Base-by-base conservation (phyloP, 2,797 vertebrate genomes). In the Siniperca obscura region DNA sequence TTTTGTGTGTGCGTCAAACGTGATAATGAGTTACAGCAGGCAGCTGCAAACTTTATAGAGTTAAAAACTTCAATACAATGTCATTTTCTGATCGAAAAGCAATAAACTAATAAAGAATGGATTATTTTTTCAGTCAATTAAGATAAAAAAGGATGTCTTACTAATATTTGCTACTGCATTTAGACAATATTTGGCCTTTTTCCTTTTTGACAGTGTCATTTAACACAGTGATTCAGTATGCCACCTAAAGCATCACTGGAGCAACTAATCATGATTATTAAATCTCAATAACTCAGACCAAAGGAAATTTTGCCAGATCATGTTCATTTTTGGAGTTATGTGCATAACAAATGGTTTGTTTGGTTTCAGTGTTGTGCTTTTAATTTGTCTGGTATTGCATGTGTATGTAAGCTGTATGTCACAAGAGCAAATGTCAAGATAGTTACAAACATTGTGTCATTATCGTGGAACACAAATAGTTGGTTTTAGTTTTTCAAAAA, bases 401-500 rank as follows among this genome's bases (percentile, higher is more conserved):
- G 30, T 59, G 19, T 60, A 27, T 44, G n/a, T 11, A 2, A 56
- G n/a, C 46, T 59, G 17, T 65, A 64, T 44, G 8, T 72, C 55
- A 68, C 1, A 11, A 42, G 13, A 74, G 36, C 14, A 55, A 75
- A 70, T 48, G 22, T 30, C 21, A 64, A 52, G 14, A 80, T 61
- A n/a, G 60, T 34, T 61, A 12, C 2, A 86, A 84, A 78, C 17
- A 75, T 3, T 36, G n/a, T 59, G 38, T 11, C 1, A 60, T 70
- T 22, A 48, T 55, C 2, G 16, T 65, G 13, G 50, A 48, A 55
- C 10, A 78, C 21, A 75, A 80, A 57, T 36, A 11, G 19, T 2
- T 70, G n/a, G 25, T 64, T 30, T 80, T 46, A 44, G 36, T 1
- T 66, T 81, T 76, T 65, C 17, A 46, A 59, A 74, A 68, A 66